Evolutionary conservation across 1,140 invertebrate genomes (phyloP), one percentile per base, ranked within the genome.

Genomic region (Goniozus legneri): DNA sequence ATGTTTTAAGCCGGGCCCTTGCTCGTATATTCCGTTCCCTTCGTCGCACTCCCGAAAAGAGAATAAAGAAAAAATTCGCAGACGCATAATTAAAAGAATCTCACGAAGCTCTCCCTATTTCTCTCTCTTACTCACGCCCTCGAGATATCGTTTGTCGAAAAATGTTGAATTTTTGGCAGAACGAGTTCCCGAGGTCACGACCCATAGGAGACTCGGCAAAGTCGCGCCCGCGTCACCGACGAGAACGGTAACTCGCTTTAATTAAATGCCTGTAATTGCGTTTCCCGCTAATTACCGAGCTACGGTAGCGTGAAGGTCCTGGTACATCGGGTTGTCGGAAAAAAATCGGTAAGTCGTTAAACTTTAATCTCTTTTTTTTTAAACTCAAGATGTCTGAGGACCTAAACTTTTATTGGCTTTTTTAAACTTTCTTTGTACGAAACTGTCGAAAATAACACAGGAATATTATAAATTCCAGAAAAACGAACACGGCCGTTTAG

Each of bases 251-350:
- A 44, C 54, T 58, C 59, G 61, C 52, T 65, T 65, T 67, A 67
- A 67, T 65, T 67, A 65, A 65, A 67, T 67, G 55, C 55, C 57
- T 52, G 63, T 65, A 67, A 67, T 67, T 67, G 58, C 63, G 50
- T 62, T 67, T 65, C 61, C 59, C 63, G 60, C 64, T 67, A 67
- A 67, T 67, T 67, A 61, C 62, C 54, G 60, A 46, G 51, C 48
- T 58, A 31, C 41, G 46, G 41, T 40, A 42, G 36, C 22, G 30
- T 40, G 42, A 60, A 50, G 35, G 53, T 43, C 32, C 39, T 46
- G 49, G 44, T 52, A 51, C 38, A 37, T 30, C 33, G 30, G 44
- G 42, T 3, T 42, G 48, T 44, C 44, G 42, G 56, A 59, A 64
- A 52, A 62, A 62, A 61, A 56, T 58, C 44, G 42, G 48, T 36